phyloP scores from a whole-genome alignment of 2,113 vertebrate species.

The Halcyon malimbica region DNA sequence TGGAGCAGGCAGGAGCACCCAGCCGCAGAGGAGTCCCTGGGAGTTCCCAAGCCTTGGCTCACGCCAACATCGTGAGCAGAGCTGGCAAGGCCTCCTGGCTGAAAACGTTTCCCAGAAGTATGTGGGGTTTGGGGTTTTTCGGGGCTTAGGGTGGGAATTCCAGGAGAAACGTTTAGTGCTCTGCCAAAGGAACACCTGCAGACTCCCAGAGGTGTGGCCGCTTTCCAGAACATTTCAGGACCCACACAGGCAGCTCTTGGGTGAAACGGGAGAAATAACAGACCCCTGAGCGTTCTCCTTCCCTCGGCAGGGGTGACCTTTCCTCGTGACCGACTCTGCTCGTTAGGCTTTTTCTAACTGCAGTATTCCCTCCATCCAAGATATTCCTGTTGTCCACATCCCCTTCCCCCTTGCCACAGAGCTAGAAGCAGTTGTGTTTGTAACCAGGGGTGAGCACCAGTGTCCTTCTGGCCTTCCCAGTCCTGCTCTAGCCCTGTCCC shows the following conservation, averaged over 20 bases:
- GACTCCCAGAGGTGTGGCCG: not conserved
- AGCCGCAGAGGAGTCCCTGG: not conserved
- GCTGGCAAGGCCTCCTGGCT: not conserved
- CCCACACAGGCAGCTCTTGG: not conserved
- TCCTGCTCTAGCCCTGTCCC: not conserved
- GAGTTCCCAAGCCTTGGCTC: not conserved
- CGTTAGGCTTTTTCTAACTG: not conserved
- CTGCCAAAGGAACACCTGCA: not conserved
- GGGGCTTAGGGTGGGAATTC: not conserved
- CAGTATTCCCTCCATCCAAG: not conserved
- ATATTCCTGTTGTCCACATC: fast-evolving
- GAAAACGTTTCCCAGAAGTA: not conserved
- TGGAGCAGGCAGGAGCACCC: not conserved
- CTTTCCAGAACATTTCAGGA: not conserved
- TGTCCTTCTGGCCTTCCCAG: too few species aligned
- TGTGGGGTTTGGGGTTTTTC: not conserved
- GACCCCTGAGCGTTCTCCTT: not conserved
- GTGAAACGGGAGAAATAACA: not conserved
- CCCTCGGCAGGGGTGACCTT: not conserved
- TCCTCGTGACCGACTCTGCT: not conserved
- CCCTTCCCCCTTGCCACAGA: not conserved
- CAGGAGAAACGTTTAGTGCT: not conserved
- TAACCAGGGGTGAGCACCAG: fast-evolving
- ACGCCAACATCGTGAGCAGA: not conserved
- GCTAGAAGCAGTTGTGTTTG: not conserved